Base-by-base conservation (phyloP, 2,888 invertebrate species). In the Pachymerium ferrugineum region DNA sequence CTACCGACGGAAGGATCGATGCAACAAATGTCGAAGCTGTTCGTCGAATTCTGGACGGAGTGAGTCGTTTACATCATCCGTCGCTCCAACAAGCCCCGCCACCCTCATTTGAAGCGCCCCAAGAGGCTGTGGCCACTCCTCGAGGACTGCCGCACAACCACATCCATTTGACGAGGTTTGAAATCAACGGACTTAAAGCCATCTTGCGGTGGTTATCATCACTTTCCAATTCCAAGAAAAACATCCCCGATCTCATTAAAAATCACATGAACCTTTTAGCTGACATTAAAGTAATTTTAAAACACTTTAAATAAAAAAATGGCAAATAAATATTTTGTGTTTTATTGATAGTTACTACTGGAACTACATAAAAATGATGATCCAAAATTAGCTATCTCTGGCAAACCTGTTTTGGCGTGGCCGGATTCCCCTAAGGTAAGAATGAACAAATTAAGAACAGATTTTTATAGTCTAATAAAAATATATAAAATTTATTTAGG, bases 131-230 rank as follows among this genome's bases (percentile, higher is more conserved):
- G 33, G 19, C 71, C 19, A 31, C 72, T 16, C 67, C 74, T 19
- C 35, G 72, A 12, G 72, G 33, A 6, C 67, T 28, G 22, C 71
- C 71, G 1, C 62, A 73, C 28, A 42, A 47, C n/a, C 80, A 80
- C 76, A 77, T 81, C 28, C 81, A 83, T 73, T 77, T 83, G 29
- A 82, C 82, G 29, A 79, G 79, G 28, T 84, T 89, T 86, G 85
- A 85, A 77, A 79, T 85, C 22, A 82, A 84, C 76, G 85, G 85
- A 4, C 79, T 85, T 35, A 85, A 85, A 79, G 92, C 93, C 72
- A 93, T 97, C 78, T 92, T 96, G 22, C 90, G 93, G 87, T 96
- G 93, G 84, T 85, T 97, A 19, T 93, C 94, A 80, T 90, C 91
- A 81, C 84, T 97, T 79, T 94, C 97, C 14, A 89, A 91, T 0